These are phyloP conservation scores for Apistogramma diplotaenia DNA, from an alignment of 2,113 vertebrate species.

Conservation along the genomic window DNA sequence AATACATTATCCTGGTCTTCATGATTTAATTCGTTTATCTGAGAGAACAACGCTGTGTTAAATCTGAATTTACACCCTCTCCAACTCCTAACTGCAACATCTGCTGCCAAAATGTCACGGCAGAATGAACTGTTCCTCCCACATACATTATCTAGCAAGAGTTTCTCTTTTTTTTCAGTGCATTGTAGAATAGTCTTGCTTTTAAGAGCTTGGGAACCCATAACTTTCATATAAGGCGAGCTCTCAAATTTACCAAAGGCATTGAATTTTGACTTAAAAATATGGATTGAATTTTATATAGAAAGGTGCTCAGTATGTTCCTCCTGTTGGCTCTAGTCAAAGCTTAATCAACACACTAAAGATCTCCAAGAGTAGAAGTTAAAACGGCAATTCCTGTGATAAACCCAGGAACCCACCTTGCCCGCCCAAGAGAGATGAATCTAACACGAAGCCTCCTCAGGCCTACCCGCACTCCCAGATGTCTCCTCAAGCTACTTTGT, in stretches of 20 bases:
- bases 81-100: conserved; percentile 18
- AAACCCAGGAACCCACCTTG: conserved; percentile 20
- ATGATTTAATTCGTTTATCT: conserved; percentile 32
- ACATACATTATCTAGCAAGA: conserved; percentile 4
- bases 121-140: conserved; percentile 23
- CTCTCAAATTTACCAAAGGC: background rate
- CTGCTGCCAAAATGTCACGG: conserved; percentile 23
- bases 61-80: background rate
- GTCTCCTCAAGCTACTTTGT: conserved; percentile 44
- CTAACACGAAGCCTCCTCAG: conserved; percentile 8
- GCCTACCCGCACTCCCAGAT: conserved; percentile 31
- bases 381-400: conserved; percentile 23
- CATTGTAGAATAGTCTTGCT: background rate
- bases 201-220: background rate
- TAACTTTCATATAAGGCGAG: background rate
- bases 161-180: background rate
- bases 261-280: background rate
- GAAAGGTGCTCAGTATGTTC: background rate
- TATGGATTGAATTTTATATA: background rate
- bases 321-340: background rate
- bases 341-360: conserved; percentile 16
- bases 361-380: background rate
- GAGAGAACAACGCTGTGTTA: conserved; percentile 3
- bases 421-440: conserved; percentile 23
- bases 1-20: conserved; percentile 8